phyloP scores from a whole-genome alignment of 1,140 invertebrate species.

The Conus betulinus region DNA sequence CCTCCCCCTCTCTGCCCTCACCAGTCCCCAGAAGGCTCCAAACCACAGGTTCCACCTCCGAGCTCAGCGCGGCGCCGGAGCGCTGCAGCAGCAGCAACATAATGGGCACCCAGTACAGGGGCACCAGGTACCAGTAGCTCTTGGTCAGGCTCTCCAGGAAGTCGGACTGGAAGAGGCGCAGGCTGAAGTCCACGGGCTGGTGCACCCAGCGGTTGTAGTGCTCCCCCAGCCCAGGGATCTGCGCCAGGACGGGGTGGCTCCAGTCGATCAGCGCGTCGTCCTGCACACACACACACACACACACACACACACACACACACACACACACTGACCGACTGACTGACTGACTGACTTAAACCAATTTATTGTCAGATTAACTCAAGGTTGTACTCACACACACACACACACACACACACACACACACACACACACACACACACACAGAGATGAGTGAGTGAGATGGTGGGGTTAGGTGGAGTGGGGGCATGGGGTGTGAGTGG shows the following conservation, averaged over 20 bases:
- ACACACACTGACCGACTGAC: too few species aligned
- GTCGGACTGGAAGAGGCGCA: constrained; percentile 75
- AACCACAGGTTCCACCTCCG: neutral
- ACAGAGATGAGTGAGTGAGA: too few species aligned
- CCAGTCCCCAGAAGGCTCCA: constrained; percentile 2
- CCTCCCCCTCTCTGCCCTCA: neutral
- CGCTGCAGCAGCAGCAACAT: constrained; percentile 47
- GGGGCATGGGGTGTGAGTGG: too few species aligned
- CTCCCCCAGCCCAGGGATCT: constrained; percentile 72
- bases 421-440: too few species aligned
- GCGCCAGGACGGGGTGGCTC: constrained; percentile 70
- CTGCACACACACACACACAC: constrained; percentile 7
- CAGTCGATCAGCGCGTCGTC: constrained; percentile 74
- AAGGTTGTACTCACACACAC: too few species aligned
- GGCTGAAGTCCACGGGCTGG: constrained; percentile 73
- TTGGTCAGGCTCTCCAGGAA: constrained; percentile 72
- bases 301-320: too few species aligned
- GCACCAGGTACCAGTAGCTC: constrained; percentile 75
- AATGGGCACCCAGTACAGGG: constrained; percentile 75
- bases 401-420: too few species aligned
- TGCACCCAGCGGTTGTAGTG: constrained; percentile 77
- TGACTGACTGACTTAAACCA: too few species aligned
- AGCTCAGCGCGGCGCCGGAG: constrained; percentile 15
- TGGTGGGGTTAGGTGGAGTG: too few species aligned
- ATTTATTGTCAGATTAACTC: too few species aligned